phyloP scores from a whole-genome alignment of 2,797 vertebrate species.

The Takifugu ocellatus region DNA sequence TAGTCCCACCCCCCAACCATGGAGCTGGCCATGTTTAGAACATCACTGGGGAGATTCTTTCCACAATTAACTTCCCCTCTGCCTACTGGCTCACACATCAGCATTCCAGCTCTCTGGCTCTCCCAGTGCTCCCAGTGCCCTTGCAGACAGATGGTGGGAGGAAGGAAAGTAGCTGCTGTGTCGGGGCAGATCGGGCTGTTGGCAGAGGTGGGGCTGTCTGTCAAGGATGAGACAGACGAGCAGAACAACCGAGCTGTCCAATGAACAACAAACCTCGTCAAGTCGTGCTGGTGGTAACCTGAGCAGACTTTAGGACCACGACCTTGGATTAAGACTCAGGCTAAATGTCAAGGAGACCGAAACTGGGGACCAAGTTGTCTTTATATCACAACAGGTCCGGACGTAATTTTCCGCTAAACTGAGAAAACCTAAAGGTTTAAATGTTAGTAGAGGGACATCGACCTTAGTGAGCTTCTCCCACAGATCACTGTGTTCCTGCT shows the following conservation, averaged over 20 bases:
- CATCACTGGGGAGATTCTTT: slow-evolving; percentile 71
- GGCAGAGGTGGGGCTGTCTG: slow-evolving; percentile 9
- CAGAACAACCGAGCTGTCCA: slow-evolving; percentile 39
- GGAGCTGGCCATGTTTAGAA: slow-evolving; percentile 53
- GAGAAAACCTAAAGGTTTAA: too few species aligned
- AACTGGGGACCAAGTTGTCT: too few species aligned
- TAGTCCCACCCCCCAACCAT: slow-evolving; percentile 13
- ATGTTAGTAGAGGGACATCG: too few species aligned
- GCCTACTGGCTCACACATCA: slow-evolving; percentile 60
- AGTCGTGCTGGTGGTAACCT: slow-evolving; percentile 35
- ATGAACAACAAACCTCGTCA: slow-evolving; percentile 21
- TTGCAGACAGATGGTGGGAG: slow-evolving; percentile 34
- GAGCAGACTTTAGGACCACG: slow-evolving; percentile 21
- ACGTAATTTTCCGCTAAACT: too few species aligned
- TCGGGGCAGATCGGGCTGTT: background rate
- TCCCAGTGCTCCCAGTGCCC: slow-evolving; percentile 44
- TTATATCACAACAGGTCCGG: too few species aligned
- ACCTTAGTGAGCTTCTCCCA: too few species aligned
- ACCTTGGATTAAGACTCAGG: slow-evolving; percentile 26
- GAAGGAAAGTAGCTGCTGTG: slow-evolving; percentile 39
- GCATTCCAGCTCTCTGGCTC: slow-evolving; percentile 57
- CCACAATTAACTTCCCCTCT: slow-evolving; percentile 70
- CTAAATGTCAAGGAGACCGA: slow-evolving; percentile 43
- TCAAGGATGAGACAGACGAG: slow-evolving; percentile 9
- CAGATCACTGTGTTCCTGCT: too few species aligned